phyloP scores from a whole-genome alignment of 2,113 vertebrate species.

The Oenanthe oenanthe region DNA sequence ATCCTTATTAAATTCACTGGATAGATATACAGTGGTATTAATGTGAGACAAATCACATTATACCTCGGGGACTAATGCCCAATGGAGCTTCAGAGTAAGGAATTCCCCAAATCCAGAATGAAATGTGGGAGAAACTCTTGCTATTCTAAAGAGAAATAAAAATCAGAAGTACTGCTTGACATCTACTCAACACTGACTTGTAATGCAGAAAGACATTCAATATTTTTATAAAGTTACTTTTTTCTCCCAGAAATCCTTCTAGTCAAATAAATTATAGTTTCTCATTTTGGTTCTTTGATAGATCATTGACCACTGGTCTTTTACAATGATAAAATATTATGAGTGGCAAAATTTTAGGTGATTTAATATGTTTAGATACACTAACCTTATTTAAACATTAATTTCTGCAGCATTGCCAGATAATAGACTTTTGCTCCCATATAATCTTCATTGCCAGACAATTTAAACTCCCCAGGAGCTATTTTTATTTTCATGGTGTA shows the following conservation, averaged over 20 bases:
- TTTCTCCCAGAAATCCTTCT: neutral
- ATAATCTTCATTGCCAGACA: neutral
- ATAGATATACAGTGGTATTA: neutral
- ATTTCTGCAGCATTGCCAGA: neutral
- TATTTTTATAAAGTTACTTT: neutral
- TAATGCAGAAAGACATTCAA: neutral
- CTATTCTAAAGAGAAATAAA: neutral
- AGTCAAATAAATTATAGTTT: neutral
- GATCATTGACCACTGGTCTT: neutral
- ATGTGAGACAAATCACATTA: neutral
- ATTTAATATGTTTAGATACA: neutral
- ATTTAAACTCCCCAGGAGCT: constrained; percentile 16
- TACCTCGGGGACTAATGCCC: neutral
- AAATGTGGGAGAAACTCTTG: neutral
- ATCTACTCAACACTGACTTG: neutral
- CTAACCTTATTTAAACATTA: constrained; percentile 46
- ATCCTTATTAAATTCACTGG: neutral
- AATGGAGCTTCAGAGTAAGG: neutral
- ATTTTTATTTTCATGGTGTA: constrained; percentile 22
- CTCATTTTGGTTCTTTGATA: neutral
- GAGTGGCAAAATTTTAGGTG: neutral
- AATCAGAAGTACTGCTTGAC: neutral
- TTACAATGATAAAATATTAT: neutral
- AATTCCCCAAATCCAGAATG: neutral
- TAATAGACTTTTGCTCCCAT: constrained; percentile 5